Evolutionary conservation across 92 coral and sea anemone genomes (phyloP).

Genomic region (Nematostella vectensis): DNA sequence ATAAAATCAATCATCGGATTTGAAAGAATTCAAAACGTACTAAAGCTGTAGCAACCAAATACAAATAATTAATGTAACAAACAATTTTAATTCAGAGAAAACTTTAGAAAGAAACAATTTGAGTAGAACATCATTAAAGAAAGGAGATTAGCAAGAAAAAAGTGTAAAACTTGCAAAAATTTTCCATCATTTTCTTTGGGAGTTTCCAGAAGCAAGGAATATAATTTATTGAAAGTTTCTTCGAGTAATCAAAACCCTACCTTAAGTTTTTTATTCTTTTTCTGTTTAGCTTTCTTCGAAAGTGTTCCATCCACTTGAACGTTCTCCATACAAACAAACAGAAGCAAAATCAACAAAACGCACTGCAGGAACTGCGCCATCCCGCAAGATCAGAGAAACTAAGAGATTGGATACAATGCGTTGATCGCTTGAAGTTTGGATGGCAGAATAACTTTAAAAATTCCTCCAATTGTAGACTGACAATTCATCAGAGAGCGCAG

Average conservation of each 20-base stretch:
- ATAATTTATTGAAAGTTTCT: background rate
- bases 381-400: background rate
- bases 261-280: slow-evolving; percentile 28
- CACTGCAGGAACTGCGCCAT: background rate
- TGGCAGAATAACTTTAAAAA: background rate
- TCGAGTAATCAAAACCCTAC: slow-evolving; percentile 1
- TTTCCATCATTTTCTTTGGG: too few relatives aligned
- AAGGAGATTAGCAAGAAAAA: too few relatives aligned
- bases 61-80: too few relatives aligned
- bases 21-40: too few relatives aligned
- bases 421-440: background rate
- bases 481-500: background rate
- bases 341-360: background rate
- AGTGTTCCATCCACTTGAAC: slow-evolving; percentile 63
- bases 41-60: too few relatives aligned
- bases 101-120: too few relatives aligned
- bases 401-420: background rate
- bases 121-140: too few relatives aligned
- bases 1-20: too few relatives aligned
- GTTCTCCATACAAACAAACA: too few relatives aligned
- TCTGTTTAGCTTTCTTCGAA: slow-evolving; percentile 57
- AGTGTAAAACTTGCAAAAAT: too few relatives aligned
- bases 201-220: background rate
- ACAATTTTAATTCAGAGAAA: too few relatives aligned
- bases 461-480: background rate